Base-by-base conservation (phyloP, 2,888 invertebrate species). In the Digitonthophagus gazella region DNA sequence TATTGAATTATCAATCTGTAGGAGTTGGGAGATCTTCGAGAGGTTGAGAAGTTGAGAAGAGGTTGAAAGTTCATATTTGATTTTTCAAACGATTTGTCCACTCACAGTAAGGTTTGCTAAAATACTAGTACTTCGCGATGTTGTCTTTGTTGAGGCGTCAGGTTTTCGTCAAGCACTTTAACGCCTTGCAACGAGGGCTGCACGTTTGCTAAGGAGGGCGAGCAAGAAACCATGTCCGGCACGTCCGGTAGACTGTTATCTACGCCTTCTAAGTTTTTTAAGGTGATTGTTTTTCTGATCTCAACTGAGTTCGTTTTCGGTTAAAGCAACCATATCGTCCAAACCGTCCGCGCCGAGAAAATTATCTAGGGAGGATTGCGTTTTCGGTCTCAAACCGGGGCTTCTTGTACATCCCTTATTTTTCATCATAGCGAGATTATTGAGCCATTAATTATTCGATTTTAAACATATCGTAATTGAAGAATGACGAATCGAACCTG, bases 111-210 rank as follows among this genome's bases (percentile, higher is more conserved):
- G n/a, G n/a, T n/a, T n/a, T n/a, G n/a, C n/a, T n/a, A n/a, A n/a
- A n/a, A n/a, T 65, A 98, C 85, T 78, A 96, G 94, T 78, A 95
- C 95, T 83, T 97, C 97, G 71, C 98, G 88, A 81, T 96, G 95
- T 72, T 96, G 95, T 67, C 96, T 88, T 82, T 98, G 97, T 81
- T 97, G 96, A 44, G 97, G 97, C 67, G 98, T 98, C 76, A 98
- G 85, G 84, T 97, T 96, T 84, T 97, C 97, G 84, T 96, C 96
- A 75, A 96, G 96, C 79, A 96, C 93, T 88, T 96, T 95, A 63
- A 95, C 93, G 74, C 86, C 89, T 83, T 89, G 89, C 73, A 89
- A 80, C 18, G 89, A 89, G 78, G 88, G 88, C 76, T 88, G 88
- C 75, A 87, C 83, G 76, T 82, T 83, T 70, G 78, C 78, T 71